Base-by-base conservation (phyloP, 2,888 invertebrate genomes). In the Heliconius ethilla region DNA sequence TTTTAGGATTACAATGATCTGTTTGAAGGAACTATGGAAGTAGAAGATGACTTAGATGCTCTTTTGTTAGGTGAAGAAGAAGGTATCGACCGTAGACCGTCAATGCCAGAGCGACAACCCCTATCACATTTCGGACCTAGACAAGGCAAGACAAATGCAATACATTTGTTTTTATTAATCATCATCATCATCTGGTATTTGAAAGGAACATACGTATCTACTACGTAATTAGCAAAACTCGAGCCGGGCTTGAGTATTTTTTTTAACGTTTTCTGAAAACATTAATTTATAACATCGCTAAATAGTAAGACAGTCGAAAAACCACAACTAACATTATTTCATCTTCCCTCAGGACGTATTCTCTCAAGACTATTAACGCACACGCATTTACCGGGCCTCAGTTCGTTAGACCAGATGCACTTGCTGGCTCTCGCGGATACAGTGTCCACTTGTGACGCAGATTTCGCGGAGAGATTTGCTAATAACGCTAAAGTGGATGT, bases 391-490 rank as follows among this genome's bases (percentile, higher is more conserved):
- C 99, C 99, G 0, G 99, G 99, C 0, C 93, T 99, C 63, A 98
- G 98, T 6, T 99, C 99, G 83, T 95, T 99, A 76, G 99, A 99
- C 92, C 99, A 99, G 92, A 99, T 99, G 99, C 99, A 99, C 91
- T 95, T 99, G 80, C 92, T 99, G n/a, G 99, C 99, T 1, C 91
- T 99, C 80, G 99, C 99, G 18, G 99, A 99, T 87, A 99, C 99
- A 0, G 99, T 99, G 0, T 97, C 98, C 0, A 98, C 98, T 0
- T 98, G 98, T 86, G 98, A 98, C 85, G 97, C 97, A 0, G 97
- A 98, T 87, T 96, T 98, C 86, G 97, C 98, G 0, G 98, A 98
- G 87, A 95, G 97, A 78, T 96, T 98, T 90, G 95, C 86, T 84
- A 95, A 87, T 86, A 96, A 88, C 77, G 87, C 90, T 0, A 86